These are phyloP conservation scores for Pharmacophagus antenor DNA, from an alignment of 2,888 invertebrate genomes.

Conservation along the genomic window DNA sequence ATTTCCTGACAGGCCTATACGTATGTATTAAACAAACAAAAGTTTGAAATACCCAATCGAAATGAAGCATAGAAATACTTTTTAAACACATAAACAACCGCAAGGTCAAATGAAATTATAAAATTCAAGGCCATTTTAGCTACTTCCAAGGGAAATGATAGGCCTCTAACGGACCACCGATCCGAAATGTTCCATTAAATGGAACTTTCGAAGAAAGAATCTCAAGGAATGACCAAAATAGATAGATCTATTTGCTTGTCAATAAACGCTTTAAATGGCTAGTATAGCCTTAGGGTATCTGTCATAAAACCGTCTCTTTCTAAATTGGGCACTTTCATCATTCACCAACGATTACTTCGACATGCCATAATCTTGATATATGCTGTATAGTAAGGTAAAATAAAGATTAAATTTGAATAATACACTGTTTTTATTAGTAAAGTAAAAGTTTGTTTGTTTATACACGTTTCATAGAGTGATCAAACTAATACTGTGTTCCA, in stretches of 20 bases:
- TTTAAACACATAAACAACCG: neutral
- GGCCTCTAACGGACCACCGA: conserved; percentile 19
- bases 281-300: conserved; percentile 3
- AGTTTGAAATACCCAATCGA: neutral
- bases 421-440: conserved; percentile 23
- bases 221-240: conserved; percentile 33
- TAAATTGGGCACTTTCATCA: conserved; percentile 32
- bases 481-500: conserved; percentile 59
- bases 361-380: neutral
- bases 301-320: conserved; percentile 35
- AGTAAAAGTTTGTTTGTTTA: conserved; percentile 36
- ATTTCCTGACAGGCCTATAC: neutral
- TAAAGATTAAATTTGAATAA: conserved; percentile 42
- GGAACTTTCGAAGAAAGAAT: conserved; percentile 46
- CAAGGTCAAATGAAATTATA: neutral
- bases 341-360: conserved; percentile 18
- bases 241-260: conserved; percentile 30
- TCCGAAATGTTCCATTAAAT: conserved; percentile 28
- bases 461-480: conserved; percentile 46
- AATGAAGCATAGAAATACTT: neutral
- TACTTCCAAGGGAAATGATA: conserved; percentile 28
- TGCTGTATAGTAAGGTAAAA: accelerated
- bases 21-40: neutral
- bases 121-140: conserved; percentile 33
- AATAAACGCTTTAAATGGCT: neutral